A percentile compares a stretch with the other conserved stretches of the same genome.
Evolutionary conservation across 2,113 vertebrate genomes (phyloP).

Genomic region (Zosterops borbonicus): DNA sequence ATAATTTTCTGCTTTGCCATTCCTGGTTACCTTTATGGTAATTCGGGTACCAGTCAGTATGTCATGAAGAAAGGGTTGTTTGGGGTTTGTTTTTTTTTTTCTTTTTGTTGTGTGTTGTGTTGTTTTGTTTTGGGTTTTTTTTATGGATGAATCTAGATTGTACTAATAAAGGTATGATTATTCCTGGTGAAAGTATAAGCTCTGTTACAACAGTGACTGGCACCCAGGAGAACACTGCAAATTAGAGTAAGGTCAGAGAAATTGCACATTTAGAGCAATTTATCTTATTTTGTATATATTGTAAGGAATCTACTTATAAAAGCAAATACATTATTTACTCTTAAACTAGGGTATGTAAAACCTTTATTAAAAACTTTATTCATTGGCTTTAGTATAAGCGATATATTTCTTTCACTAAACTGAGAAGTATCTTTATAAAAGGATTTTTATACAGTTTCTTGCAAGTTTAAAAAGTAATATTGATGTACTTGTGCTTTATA

Average conservation of each 20-base stretch:
- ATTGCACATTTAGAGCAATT: constrained; percentile 6
- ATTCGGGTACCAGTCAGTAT: neutral
- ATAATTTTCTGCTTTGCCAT: neutral
- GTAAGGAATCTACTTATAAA: neutral
- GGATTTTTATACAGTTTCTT: neutral
- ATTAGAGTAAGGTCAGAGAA: constrained; percentile 40
- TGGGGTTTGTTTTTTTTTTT: neutral
- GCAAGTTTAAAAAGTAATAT: neutral
- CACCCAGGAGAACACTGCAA: constrained; percentile 22
- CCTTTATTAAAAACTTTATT: neutral
- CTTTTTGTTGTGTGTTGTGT: neutral
- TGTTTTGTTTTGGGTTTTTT: neutral
- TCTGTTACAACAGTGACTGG: constrained; percentile 8
- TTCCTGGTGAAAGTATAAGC: neutral
- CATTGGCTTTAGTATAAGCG: neutral
- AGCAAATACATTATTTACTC: neutral
- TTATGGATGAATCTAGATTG: neutral
- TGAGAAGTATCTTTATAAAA: neutral
- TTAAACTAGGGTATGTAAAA: neutral
- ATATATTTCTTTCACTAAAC: neutral
- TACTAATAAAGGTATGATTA: constrained; percentile 3
- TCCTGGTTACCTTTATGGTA: neutral
- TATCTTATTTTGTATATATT: neutral
- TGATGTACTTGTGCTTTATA: neutral
- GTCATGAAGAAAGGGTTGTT: neutral